phyloP scores from a whole-genome alignment of 2,888 invertebrate genomes.

The Argyresthia albistria region DNA sequence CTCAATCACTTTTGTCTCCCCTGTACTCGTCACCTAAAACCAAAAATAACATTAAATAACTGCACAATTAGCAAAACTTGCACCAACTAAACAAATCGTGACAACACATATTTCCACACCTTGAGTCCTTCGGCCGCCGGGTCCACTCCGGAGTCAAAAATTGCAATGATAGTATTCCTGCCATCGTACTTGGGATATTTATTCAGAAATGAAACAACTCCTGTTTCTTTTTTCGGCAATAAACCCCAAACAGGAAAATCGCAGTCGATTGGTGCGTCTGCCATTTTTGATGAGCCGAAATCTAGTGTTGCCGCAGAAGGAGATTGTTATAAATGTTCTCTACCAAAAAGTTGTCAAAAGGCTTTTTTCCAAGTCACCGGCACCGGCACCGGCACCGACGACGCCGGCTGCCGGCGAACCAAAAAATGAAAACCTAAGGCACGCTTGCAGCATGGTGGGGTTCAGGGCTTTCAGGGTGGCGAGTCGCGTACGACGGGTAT shows the following conservation, averaged over 20 bases:
- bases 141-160: slow-evolving; percentile 98
- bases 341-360: slow-evolving; percentile 4
- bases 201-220: slow-evolving; percentile 86
- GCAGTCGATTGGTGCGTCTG: slow-evolving; percentile 70
- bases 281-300: slow-evolving; percentile 66
- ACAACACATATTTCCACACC: slow-evolving; percentile 75
- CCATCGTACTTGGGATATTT: slow-evolving; percentile 95
- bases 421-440: neutral
- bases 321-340: slow-evolving; percentile 8
- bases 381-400: no score
- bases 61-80: slow-evolving; percentile 5
- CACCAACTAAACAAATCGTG: slow-evolving; percentile 46
- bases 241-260: slow-evolving; percentile 89
- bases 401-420: no score
- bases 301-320: slow-evolving; percentile 24
- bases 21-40: slow-evolving; percentile 86
- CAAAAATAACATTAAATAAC: slow-evolving; percentile 19
- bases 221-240: slow-evolving; percentile 96
- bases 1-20: slow-evolving; percentile 93
- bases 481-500: no score
- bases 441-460: no score
- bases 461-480: no score
- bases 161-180: slow-evolving; percentile 90
- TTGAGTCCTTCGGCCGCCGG: slow-evolving; percentile 95
- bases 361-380: no score